These are phyloP conservation scores for Hydra vulgaris DNA, from an alignment of 30 jellyfish, hydroid and myxozoan genomes.

Conservation along the genomic window DNA sequence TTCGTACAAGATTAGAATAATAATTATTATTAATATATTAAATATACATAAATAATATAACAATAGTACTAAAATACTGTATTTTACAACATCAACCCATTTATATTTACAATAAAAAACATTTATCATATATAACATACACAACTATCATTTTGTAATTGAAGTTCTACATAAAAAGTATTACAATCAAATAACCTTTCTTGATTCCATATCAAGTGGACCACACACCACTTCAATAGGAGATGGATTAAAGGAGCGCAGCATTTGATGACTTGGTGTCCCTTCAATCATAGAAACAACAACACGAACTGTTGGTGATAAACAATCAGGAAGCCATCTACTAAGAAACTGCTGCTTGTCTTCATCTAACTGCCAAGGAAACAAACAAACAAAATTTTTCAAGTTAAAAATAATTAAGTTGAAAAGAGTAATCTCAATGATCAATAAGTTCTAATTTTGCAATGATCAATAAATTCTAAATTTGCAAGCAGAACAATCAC, in stretches of 20 bases:
- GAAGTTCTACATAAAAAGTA: too few relatives aligned
- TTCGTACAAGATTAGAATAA: too few relatives aligned
- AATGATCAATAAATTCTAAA: too few relatives aligned
- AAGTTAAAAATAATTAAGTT: neutral
- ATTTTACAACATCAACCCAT: too few relatives aligned
- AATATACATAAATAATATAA: too few relatives aligned
- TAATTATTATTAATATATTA: too few relatives aligned
- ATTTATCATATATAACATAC: too few relatives aligned
- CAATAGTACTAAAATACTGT: too few relatives aligned
- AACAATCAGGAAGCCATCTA: constrained; percentile 92
- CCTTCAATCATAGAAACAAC: constrained; percentile 95
- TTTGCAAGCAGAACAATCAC: constrained; percentile 24
- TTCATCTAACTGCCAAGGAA: constrained; percentile 61
- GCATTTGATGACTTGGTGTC: constrained; percentile 83
- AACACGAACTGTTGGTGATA: constrained; percentile 76
- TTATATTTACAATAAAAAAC: too few relatives aligned
- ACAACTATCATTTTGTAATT: too few relatives aligned
- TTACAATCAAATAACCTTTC: constrained; percentile 36
- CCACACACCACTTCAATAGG: constrained; percentile 92
- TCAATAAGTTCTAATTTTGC: too few relatives aligned
- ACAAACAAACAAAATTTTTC: neutral
- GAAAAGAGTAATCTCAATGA: too few relatives aligned
- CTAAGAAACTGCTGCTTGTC: constrained; percentile 79
- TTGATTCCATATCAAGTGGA: constrained; percentile 56
- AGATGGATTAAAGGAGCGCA: constrained; percentile 72